Base-by-base conservation (phyloP, 2,888 invertebrate genomes). In the Tenthredo livida region DNA sequence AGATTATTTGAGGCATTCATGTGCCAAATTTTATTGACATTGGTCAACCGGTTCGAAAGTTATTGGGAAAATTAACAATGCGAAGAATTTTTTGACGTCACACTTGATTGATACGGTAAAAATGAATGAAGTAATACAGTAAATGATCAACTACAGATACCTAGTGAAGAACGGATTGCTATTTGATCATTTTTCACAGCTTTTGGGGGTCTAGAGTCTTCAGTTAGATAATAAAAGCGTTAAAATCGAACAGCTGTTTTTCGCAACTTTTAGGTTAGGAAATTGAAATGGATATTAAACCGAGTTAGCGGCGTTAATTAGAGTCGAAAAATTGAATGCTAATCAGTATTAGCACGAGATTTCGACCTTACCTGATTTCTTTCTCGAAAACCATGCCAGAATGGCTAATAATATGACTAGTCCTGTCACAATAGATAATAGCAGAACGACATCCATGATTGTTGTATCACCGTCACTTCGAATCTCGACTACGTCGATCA, bases 361-460 rank as follows among this genome's bases (percentile, higher is more conserved):
- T 72, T 84, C n/a, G 5, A 61, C 86, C 88, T 37, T 89, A 91
- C 91, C 89, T 86, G 88, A 84, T 73, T 70, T 86, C 84, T 87
- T 88, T 58, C 87, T 88, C 17, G 90, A 86, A 40, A 89, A 88
- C 85, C 89, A 80, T 12, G 89, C 89, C n/a, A 90, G 80, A 33
- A 89, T 40, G 25, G 25, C 40, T 61, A 80, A 80, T 80, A 80
- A 61, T 80, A 80, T 73, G 58, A 88, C 54, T 21, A 92, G 86
- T 82, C 90, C 86, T 15, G 84, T 85, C 25, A 91, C 91, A 84
- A 92, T 29, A 10, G 85, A 78, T 43, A 86, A 21, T 84, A 92
- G 89, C 33, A 93, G 67, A 21, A 88, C 85, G 43, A 92, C 85
- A 87, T 93, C 92, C 93, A 93, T 92, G 73, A 61, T 82, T 58